Percentiles rank a stretch among this genome's conserved stretches.
These are phyloP conservation scores for Caranx ignobilis DNA, from an alignment of 2,113 vertebrate genomes.

Conservation along the genomic window DNA sequence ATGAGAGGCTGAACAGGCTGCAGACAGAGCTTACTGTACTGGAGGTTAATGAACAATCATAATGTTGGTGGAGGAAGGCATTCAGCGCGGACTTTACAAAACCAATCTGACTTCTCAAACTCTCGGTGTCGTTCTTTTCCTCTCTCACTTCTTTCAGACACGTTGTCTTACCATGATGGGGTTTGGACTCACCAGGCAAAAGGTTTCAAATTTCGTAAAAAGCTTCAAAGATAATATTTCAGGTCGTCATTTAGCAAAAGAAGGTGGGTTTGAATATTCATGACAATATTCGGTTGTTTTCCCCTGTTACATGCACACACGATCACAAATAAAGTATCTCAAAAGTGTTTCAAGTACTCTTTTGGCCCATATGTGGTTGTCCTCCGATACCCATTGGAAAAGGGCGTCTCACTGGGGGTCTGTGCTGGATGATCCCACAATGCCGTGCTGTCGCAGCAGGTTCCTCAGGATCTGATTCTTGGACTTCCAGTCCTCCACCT, in stretches of 20 bases:
- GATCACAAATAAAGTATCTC: conserved; percentile 53
- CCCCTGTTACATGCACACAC: conserved; percentile 56
- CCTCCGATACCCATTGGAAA: neutral
- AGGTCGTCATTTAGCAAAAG: conserved; percentile 40
- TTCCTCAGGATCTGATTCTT: conserved; percentile 93
- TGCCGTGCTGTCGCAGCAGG: conserved; percentile 90
- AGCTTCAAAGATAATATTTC: conserved; percentile 31
- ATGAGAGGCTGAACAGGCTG: conserved; percentile 7
- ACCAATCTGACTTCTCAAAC: neutral
- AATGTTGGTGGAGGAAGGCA: conserved; percentile 46
- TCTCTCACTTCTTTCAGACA: neutral
- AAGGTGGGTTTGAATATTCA: conserved; percentile 44
- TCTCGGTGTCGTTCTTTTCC: neutral
- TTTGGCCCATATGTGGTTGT: conserved; percentile 61
- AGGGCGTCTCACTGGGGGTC: conserved; percentile 85
- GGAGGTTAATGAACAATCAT: conserved; percentile 45
- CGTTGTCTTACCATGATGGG: neutral
- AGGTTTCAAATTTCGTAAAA: conserved; percentile 25
- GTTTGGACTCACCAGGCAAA: conserved; percentile 9
- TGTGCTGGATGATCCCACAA: conserved; percentile 89
- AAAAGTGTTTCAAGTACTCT: conserved; percentile 71
- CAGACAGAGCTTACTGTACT: conserved; percentile 49
- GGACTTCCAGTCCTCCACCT: conserved; percentile 94
- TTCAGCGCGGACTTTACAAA: conserved; percentile 27
- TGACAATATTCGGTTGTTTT: conserved; percentile 32